phyloP scores from a whole-genome alignment of 2,113 vertebrate species.

The Bos taurus region DNA sequence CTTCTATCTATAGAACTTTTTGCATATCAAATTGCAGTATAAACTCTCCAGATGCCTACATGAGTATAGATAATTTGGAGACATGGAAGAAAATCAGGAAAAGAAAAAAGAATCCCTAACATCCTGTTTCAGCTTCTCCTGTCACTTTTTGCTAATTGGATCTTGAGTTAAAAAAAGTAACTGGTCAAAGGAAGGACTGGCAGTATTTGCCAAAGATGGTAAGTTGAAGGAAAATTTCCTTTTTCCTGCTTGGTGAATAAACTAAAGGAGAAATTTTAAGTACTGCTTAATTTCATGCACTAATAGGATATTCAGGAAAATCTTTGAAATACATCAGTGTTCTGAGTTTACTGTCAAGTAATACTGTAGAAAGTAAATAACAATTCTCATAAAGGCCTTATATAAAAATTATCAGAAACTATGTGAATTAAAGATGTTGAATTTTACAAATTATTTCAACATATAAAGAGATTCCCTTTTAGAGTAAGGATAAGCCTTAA shows the following conservation, averaged over 20 bases:
- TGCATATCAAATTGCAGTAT: slow-evolving; percentile 8
- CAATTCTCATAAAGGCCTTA: neutral
- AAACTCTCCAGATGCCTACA: slow-evolving; percentile 28
- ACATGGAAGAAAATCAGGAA: neutral
- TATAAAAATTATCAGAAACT: neutral
- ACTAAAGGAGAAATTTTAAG: neutral
- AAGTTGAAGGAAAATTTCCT: neutral
- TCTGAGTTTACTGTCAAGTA: neutral
- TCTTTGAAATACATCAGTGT: neutral
- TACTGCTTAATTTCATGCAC: neutral
- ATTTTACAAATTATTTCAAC: slow-evolving; percentile 10
- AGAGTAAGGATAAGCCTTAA: neutral
- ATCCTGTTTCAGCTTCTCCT: neutral
- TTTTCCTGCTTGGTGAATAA: neutral
- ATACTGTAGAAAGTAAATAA: neutral
- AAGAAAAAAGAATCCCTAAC: neutral
- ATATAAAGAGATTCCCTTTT: neutral
- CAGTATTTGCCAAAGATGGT: neutral
- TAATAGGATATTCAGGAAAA: neutral
- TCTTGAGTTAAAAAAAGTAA: slow-evolving; percentile 1
- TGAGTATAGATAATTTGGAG: neutral
- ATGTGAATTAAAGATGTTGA: neutral
- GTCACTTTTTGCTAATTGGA: neutral
- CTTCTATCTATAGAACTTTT: slow-evolving; percentile 20
- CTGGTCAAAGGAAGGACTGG: neutral